These are phyloP conservation scores for Drosophila borealis DNA, from an alignment of 2,888 invertebrate species.

Conservation along the genomic window DNA sequence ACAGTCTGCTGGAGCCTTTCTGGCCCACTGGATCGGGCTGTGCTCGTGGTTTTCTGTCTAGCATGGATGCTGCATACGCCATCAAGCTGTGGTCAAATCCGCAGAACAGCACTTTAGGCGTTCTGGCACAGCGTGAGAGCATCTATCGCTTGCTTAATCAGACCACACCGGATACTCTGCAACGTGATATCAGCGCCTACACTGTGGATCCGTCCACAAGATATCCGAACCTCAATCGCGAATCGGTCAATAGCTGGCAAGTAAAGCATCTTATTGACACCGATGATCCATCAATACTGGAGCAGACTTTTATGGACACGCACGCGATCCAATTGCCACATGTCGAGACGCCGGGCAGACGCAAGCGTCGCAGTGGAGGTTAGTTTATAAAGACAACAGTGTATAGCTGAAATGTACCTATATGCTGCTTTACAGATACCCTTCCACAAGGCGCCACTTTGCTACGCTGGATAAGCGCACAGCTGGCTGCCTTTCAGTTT, in stretches of 20 bases:
- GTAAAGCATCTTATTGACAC: conserved; percentile 90
- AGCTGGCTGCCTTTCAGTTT: conserved; percentile 83
- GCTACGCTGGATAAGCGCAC: conserved; percentile 84
- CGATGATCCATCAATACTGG: conserved; percentile 88
- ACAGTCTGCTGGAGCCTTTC: conserved; percentile 98
- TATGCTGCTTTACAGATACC: conserved; percentile 62
- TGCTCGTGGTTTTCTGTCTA: conserved; percentile 97
- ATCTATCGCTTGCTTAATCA: conserved; percentile 94
- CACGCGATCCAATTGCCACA: conserved; percentile 87
- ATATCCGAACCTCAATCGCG: conserved; percentile 92
- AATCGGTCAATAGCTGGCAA: conserved; percentile 91
- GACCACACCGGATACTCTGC: conserved; percentile 98
- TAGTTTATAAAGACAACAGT: conserved; percentile 2
- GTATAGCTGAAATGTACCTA: background rate
- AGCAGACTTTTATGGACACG: conserved; percentile 85
- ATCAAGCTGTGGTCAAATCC: conserved; percentile 94
- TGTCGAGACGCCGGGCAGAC: conserved; percentile 86
- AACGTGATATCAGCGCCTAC: conserved; percentile 94
- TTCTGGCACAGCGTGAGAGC: conserved; percentile 97
- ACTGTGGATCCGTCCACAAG: conserved; percentile 94
- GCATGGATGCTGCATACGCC: conserved; percentile 98
- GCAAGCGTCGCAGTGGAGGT: conserved; percentile 84
- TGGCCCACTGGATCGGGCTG: conserved; percentile 99
- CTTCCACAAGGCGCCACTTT: conserved; percentile 83
- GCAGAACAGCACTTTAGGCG: conserved; percentile 87